Conservation (phyloP, 2,888 invertebrate species). For the Drymonia ruficornis region DNA sequence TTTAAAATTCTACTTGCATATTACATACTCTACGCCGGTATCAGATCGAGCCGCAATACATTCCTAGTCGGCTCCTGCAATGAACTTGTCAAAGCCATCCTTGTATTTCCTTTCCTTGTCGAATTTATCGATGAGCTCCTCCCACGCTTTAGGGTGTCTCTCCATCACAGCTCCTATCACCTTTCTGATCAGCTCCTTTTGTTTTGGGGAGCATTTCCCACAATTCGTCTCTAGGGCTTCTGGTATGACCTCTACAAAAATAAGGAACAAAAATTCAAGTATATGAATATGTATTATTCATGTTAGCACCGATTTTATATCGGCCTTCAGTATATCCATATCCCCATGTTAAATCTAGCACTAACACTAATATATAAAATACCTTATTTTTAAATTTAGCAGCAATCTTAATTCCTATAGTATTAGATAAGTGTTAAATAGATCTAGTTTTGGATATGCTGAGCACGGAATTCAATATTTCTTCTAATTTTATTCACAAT, state of each 20-base stretch:
- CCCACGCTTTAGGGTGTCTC: slow-evolving; percentile 87
- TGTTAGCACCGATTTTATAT: no score
- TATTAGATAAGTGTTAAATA: no score
- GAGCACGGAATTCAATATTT: no score
- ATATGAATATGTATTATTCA: no score
- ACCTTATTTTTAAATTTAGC: no score
- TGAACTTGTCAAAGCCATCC: slow-evolving; percentile 83
- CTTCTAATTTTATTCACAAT: no score
- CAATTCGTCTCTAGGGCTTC: slow-evolving; percentile 89
- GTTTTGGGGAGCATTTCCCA: slow-evolving; percentile 87
- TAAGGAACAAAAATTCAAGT: not conserved
- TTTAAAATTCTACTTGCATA: not conserved
- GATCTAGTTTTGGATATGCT: no score
- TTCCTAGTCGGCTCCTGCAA: slow-evolving; percentile 57
- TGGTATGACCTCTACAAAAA: slow-evolving; percentile 86
- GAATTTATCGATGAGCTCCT: slow-evolving; percentile 87
- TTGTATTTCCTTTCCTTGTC: slow-evolving; percentile 87
- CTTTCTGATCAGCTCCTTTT: slow-evolving; percentile 83
- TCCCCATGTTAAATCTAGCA: no score
- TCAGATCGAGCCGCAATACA: slow-evolving; percentile 5
- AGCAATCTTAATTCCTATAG: no score
- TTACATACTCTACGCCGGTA: not conserved
- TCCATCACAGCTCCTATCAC: slow-evolving; percentile 87
- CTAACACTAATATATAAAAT: no score
- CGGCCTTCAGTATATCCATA: no score